Base-by-base conservation (phyloP, 2,113 vertebrate genomes). In the Probosciger aterrimus region DNA sequence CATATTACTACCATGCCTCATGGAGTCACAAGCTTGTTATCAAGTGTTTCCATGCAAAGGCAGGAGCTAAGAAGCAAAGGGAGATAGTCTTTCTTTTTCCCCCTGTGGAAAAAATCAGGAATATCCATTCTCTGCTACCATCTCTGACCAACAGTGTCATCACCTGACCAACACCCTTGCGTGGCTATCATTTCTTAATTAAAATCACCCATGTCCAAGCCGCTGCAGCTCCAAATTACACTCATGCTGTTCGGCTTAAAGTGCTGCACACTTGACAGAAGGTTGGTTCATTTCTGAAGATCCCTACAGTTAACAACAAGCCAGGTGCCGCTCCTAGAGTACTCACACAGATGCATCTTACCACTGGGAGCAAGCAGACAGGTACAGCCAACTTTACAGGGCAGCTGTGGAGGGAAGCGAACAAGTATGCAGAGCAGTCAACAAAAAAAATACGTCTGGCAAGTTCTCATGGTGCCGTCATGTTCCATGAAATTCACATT, bases 401-500 rank as follows among this genome's bases (percentile, higher is more conserved):
- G 92, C 95, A 96, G 96, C 65, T 93, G 83, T 31, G 52, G 37
- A 88, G 65, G 59, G 71, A 95, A 88, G 43, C 0, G 31, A 92
- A 76, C 47, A 82, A 96, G 67, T 62, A 92, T 9, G 14, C 25
- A 64, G 82, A 94, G 77, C 8, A 3, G 88, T 96, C 97, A 97
- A 95, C 86, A 49, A 83, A 96, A 91, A 96, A 47, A 92, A 88
- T 11, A 73, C 5, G 71, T 93, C 95, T 96, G 96, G 93, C 93
- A 95, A 77, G 81, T 75, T 79, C 75, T 81, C 64, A 39, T 57
- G 79, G 75, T 96, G 84, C 91, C 52, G 96, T 97, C 94, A 92
- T 97, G 94, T 95, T 97, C 93, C 88, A 91, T 92, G 95, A 95
- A 93, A 88, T 86, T 70, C 93, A 96, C 92, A 84, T 91, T 96